Conservation (phyloP, 2,797 vertebrate genomes). For the Morelia viridis region DNA sequence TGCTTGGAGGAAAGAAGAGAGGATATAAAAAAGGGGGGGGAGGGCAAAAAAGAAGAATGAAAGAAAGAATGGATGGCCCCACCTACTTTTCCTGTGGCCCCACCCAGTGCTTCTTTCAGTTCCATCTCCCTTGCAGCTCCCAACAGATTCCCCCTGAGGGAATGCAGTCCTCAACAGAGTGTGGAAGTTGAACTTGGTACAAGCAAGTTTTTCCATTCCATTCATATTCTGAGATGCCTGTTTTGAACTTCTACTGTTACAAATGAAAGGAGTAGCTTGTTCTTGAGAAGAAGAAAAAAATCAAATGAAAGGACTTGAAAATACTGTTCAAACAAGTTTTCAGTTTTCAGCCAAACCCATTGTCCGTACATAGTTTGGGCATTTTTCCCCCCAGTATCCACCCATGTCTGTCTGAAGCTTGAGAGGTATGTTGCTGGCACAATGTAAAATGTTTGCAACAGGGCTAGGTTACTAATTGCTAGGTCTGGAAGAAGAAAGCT, state of each 20-base stretch:
- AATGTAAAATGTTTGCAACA: constrained; percentile 12
- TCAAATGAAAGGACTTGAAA: background rate
- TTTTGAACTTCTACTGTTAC: background rate
- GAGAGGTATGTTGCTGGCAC: constrained; percentile 16
- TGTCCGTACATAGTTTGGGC: constrained; percentile 9
- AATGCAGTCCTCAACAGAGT: background rate
- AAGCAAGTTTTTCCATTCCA: background rate
- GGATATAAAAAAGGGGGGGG: background rate
- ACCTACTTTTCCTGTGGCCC: background rate
- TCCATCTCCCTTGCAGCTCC: background rate
- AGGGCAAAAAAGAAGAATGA: background rate
- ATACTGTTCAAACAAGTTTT: constrained; percentile 27
- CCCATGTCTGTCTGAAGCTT: constrained; percentile 18
- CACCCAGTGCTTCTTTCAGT: background rate
- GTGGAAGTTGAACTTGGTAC: constrained; percentile 1
- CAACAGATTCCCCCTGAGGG: background rate
- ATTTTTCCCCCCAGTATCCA: background rate
- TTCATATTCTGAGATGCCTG: background rate
- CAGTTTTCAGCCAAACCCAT: constrained; percentile 6
- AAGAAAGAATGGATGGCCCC: background rate
- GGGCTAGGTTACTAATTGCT: constrained; percentile 30
- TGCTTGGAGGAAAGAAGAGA: background rate
- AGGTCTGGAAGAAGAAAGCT: constrained; percentile 15
- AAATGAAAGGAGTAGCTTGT: constrained; percentile 9
- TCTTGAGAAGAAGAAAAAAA: background rate